Evolutionary conservation across 2,797 vertebrate genomes (phyloP).

Genomic region (Coracias cyanogaster): DNA sequence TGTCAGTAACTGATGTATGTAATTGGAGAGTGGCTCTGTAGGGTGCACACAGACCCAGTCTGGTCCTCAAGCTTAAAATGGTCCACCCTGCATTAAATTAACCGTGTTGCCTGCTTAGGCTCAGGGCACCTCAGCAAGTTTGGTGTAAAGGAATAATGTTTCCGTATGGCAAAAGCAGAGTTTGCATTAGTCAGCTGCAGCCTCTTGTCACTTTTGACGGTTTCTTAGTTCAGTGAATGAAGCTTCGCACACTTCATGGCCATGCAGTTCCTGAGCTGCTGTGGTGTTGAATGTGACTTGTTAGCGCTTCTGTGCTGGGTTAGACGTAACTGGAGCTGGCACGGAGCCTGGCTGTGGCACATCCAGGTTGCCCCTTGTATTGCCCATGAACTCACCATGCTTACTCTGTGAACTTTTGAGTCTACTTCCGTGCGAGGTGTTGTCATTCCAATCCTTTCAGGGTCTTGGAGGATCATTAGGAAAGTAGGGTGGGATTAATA

Average conservation of each 20-base stretch:
- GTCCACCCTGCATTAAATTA: background rate
- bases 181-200: background rate
- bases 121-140: background rate
- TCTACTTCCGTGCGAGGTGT: background rate
- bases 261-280: background rate
- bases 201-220: background rate
- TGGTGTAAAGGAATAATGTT: background rate
- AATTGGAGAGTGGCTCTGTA: background rate
- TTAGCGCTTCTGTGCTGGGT: background rate
- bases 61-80: background rate
- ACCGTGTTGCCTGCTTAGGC: background rate
- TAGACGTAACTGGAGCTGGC: background rate
- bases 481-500: background rate
- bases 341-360: background rate
- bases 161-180: background rate
- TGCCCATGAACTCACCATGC: fast-evolving
- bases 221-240: background rate
- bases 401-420: fast-evolving
- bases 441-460: background rate
- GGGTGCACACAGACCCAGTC: background rate
- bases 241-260: background rate
- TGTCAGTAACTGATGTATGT: background rate
- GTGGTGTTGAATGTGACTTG: background rate
- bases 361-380: background rate
- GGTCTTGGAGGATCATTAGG: background rate